Percentiles rank a stretch among this genome's conserved stretches.
These are phyloP conservation scores for Cynocephalus volans DNA, from an alignment of 2,113 vertebrate genomes.

Conservation along the genomic window DNA sequence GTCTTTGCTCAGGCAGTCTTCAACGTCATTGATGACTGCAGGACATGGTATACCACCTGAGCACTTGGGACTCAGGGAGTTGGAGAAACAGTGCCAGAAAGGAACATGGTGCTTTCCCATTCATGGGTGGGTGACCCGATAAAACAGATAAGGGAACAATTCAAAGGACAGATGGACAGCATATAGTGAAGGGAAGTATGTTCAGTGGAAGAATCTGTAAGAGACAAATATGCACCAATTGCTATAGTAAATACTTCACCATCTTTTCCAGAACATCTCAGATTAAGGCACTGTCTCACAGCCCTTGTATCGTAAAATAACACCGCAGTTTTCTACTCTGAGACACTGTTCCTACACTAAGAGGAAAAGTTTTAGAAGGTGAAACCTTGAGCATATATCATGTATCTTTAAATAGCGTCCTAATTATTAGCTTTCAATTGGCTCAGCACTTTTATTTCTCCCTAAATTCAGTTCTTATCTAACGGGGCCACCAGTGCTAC, in stretches of 20 bases:
- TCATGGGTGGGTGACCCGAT: neutral
- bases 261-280: neutral
- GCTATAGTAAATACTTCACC: neutral
- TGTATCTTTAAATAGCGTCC: neutral
- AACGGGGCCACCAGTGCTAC: neutral
- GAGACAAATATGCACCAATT: neutral
- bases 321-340: neutral
- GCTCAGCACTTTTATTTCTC: slow-evolving; percentile 8
- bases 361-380: neutral
- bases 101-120: neutral
- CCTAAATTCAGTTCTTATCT: slow-evolving; percentile 12
- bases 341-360: neutral
- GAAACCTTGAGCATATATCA: neutral
- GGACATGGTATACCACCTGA: neutral
- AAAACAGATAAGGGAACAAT: neutral
- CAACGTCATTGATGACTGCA: neutral
- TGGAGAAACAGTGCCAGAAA: neutral
- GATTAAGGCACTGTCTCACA: neutral
- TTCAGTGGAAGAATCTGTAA: neutral
- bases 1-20: neutral
- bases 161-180: neutral
- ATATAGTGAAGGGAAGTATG: neutral
- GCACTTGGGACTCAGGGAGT: neutral
- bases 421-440: neutral
- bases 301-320: neutral